A percentile compares a stretch with the other conserved stretches of the same genome.
Conservation (phyloP, 2,797 vertebrate species). For the Cheirogaleus major region DNA sequence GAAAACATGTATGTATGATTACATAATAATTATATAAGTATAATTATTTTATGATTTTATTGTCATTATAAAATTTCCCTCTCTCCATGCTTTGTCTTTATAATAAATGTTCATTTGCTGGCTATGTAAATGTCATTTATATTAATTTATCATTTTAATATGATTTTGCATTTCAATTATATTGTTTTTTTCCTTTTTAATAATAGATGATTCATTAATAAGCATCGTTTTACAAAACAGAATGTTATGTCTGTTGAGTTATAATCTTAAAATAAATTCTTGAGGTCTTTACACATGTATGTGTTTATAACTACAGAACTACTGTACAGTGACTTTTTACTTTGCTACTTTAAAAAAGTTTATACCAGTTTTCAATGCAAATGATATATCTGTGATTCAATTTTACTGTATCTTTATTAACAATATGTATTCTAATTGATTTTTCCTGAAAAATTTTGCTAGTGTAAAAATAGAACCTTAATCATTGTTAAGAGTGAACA, state of each 20-base stretch:
- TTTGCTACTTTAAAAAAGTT: background rate
- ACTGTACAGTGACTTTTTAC: background rate
- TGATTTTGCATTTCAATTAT: background rate
- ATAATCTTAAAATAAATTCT: background rate
- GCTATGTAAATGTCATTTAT: background rate
- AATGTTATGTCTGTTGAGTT: background rate
- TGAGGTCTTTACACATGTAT: background rate
- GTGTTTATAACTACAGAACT: background rate
- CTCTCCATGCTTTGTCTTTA: background rate
- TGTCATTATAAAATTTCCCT: background rate
- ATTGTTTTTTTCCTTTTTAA: background rate
- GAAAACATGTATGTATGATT: background rate
- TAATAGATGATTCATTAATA: background rate
- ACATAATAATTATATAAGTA: background rate
- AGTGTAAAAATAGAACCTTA: background rate
- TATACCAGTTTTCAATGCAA: background rate
- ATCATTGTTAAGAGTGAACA: background rate
- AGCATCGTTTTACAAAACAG: background rate
- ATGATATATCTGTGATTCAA: background rate
- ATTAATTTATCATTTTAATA: background rate
- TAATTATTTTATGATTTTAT: background rate
- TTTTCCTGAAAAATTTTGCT: background rate
- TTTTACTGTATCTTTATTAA: background rate
- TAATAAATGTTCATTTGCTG: background rate
- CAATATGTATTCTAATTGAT: background rate